A percentile compares a stretch with the other conserved stretches of the same genome.
Evolutionary conservation across 2,888 invertebrate species (phyloP).

Genomic region (Ischnus inquisitorius): DNA sequence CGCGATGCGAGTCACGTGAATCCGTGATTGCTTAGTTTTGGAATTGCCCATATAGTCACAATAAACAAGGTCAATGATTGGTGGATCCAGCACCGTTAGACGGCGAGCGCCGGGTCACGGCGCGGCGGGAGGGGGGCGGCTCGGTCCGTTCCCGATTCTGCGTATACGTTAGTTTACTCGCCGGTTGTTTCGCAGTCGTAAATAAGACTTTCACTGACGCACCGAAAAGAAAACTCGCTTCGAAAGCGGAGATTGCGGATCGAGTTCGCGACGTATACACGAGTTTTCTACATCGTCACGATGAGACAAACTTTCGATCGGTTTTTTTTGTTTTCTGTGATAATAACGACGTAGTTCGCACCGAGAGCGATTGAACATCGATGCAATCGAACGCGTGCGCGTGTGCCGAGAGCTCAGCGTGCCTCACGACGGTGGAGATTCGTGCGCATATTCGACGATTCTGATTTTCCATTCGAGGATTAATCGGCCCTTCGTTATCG

Average conservation of each 20-base stretch:
- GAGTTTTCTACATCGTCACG: neutral
- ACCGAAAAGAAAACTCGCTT: neutral
- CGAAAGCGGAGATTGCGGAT: neutral
- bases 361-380: neutral
- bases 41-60: neutral
- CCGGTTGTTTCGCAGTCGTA: neutral
- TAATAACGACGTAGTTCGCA: neutral
- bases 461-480: neutral
- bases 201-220: conserved; percentile 14
- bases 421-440: neutral
- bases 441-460: neutral
- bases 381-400: neutral
- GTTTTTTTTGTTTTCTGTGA: neutral
- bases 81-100: neutral
- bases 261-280: neutral
- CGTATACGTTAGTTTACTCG: neutral
- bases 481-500: neutral
- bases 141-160: neutral
- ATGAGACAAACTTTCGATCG: neutral
- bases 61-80: neutral
- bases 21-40: neutral
- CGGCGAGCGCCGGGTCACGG: neutral
- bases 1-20: neutral
- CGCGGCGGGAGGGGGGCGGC: neutral
- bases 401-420: too few relatives aligned